Evolutionary conservation across 2,888 invertebrate species (phyloP), one percentile per base, ranked within the genome.

Genomic region (Lasioglossum calceatum): DNA sequence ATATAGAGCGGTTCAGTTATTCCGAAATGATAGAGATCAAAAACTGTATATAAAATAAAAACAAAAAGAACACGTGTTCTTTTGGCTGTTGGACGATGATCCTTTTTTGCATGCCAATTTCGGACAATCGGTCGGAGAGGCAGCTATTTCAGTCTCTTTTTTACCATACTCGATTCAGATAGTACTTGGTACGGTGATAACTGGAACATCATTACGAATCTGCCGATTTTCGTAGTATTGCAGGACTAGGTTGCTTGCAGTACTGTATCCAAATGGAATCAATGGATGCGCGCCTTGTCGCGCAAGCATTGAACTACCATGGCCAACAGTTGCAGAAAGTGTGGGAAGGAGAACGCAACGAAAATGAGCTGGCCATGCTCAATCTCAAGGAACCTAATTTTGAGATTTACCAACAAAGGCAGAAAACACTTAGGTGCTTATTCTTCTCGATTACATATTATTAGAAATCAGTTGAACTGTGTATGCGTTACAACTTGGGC

Each of bases 261-360:
- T 80, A 86, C 89, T 82, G 81, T 87, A 73, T 87, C 88, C 85
- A 90, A 91, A 96, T 96, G 96, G 96, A 96, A 94, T 94, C 95
- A 77, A 94, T 96, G 94, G 96, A 96, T 94, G 92, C 96, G 87
- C 96, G 96, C 82, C 95, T 96, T 87, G 96, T 98, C 95, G 96
- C 97, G 94, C 97, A 97, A 93, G 96, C 97, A 87, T 96, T 98
- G 91, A 97, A 98, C 95, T 98, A 97, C 95, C 98, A 98, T 96
- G 98, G 98, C 3, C 98, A 98, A 93, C 98, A 98, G 93, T 96
- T 98, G 90, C 98, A 98, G 95, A 98, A 98, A 96, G 97, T 98
- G 92, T 98, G 98, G 98, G 98, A 98, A 94, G 97, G 97, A 47
- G 98, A 98, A 94, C 97, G 97, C 92, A 98, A 98, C 84, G 97